Percentiles rank a stretch among this genome's conserved stretches.
phyloP scores from a whole-genome alignment of 2,797 vertebrate genomes.

The Eulemur albifrons region DNA sequence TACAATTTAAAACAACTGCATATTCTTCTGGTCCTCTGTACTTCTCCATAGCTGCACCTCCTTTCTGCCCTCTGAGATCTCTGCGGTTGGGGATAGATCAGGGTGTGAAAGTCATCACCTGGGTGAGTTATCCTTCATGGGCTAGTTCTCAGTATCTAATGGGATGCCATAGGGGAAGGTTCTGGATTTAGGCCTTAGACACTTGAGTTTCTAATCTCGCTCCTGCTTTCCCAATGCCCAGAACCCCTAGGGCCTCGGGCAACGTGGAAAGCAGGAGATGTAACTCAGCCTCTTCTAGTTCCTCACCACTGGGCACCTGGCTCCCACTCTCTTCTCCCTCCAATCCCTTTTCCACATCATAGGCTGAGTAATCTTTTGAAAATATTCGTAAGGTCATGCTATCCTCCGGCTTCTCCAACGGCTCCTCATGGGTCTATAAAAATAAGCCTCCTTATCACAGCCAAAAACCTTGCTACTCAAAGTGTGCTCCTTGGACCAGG shows the following conservation, averaged over 20 bases:
- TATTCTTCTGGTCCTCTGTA: not conserved
- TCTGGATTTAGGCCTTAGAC: not conserved
- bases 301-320: not conserved
- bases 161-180: not conserved
- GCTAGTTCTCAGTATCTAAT: not conserved
- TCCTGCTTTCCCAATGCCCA: not conserved
- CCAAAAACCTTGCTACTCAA: conserved; percentile 10
- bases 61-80: not conserved
- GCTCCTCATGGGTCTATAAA: not conserved
- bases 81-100: not conserved
- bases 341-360: not conserved
- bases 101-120: not conserved
- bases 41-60: not conserved
- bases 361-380: not conserved
- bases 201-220: not conserved
- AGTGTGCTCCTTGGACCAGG: not conserved
- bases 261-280: not conserved
- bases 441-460: conserved; percentile 18
- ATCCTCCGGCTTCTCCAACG: conserved; percentile 11
- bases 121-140: not conserved
- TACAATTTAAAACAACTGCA: not conserved
- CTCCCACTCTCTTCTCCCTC: not conserved
- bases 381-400: not conserved
- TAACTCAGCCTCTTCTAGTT: not conserved
- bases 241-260: not conserved